Conservation (phyloP, 2,797 vertebrate genomes). For the Gobio occitaniae region DNA sequence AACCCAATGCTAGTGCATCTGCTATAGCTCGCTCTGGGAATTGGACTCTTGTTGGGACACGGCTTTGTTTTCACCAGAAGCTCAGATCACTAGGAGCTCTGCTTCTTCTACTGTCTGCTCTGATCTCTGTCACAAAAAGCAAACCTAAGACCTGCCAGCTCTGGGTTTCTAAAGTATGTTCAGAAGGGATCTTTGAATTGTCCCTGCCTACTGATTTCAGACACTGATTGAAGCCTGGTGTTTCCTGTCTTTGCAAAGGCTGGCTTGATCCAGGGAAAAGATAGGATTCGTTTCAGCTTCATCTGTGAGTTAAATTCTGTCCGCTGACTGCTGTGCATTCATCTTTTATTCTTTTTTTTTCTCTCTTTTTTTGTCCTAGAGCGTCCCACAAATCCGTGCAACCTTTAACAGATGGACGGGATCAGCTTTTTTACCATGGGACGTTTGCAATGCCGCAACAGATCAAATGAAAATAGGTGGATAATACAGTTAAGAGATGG, state of each 20-base stretch:
- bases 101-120: slow-evolving; percentile 33
- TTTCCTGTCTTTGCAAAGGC: slow-evolving; percentile 20
- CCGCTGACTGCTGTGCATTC: slow-evolving; percentile 27
- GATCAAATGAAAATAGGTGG: slow-evolving; percentile 44
- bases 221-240: slow-evolving; percentile 37
- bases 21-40: slow-evolving; percentile 34
- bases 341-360: no score
- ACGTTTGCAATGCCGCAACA: slow-evolving; percentile 1
- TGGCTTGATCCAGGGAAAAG: slow-evolving; percentile 13
- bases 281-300: slow-evolving; percentile 15
- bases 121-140: slow-evolving; percentile 40
- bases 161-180: slow-evolving; percentile 30
- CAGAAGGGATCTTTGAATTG: slow-evolving; percentile 35
- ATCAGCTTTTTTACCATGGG: slow-evolving; percentile 1
- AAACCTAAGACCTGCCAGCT: slow-evolving; percentile 17
- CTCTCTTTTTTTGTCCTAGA: slow-evolving; percentile 32
- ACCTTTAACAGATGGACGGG: slow-evolving; percentile 43
- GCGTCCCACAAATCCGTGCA: slow-evolving; percentile 34
- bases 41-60: slow-evolving; percentile 38
- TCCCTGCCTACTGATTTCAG: slow-evolving; percentile 44
- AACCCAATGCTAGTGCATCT: slow-evolving; percentile 41
- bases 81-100: slow-evolving; percentile 43
- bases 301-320: slow-evolving; percentile 32
- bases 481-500: slow-evolving; percentile 14
- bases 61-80: slow-evolving; percentile 48